Percentiles rank a stretch among this genome's conserved stretches.
Conservation (phyloP, 1,140 invertebrate species). For the Artemia franciscana region DNA sequence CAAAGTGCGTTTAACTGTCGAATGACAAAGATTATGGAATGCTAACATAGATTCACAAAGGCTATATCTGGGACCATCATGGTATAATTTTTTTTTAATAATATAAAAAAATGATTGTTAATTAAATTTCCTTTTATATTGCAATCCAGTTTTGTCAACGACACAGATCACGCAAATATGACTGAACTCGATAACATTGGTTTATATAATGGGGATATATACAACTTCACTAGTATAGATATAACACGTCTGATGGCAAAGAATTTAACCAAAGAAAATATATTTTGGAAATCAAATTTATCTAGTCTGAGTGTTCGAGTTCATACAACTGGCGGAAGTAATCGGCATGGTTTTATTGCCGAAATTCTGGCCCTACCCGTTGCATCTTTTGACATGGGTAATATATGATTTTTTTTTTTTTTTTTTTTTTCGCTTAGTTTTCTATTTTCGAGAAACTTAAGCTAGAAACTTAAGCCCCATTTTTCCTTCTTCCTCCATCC, state of each 20-base stretch:
- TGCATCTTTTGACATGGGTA: conserved; percentile 64
- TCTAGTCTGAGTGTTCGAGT: conserved; percentile 70
- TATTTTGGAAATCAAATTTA: conserved; percentile 43
- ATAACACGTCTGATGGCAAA: conserved; percentile 43
- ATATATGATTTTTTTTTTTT: too few species aligned
- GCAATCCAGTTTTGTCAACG: conserved; percentile 83
- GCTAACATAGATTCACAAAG: too few species aligned
- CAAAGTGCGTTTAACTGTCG: too few species aligned
- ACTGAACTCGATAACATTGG: conserved; percentile 50
- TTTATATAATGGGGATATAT: conserved; percentile 78
- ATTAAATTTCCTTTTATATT: too few species aligned
- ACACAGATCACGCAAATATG: conserved; percentile 42
- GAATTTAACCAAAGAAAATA: conserved; percentile 34
- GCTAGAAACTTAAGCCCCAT: too few species aligned
- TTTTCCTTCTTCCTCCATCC: too few species aligned
- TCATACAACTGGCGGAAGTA: conserved; percentile 78
- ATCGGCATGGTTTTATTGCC: conserved; percentile 85
- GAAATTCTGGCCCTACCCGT: conserved; percentile 86
- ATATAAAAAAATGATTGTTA: too few species aligned
- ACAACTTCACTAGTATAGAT: conserved; percentile 48
- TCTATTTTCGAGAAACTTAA: too few species aligned
- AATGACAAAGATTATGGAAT: too few species aligned
- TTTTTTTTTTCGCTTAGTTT: too few species aligned
- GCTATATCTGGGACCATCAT: too few species aligned
- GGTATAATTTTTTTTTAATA: too few species aligned